These are phyloP conservation scores for Kryptolebias marmoratus DNA, from an alignment of 2,113 vertebrate species.

Conservation along the genomic window DNA sequence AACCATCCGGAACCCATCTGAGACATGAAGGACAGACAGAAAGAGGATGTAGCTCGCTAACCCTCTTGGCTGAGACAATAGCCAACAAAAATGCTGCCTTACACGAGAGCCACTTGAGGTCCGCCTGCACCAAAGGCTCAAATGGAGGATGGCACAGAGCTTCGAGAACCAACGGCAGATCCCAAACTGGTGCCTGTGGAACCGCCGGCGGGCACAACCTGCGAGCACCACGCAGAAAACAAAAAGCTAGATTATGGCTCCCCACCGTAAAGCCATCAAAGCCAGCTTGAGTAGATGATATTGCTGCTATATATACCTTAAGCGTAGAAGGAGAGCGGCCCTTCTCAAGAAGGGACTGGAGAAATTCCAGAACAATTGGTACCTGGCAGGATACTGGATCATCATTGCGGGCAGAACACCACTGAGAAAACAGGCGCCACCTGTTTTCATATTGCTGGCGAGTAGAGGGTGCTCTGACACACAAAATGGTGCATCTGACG, in stretches of 20 bases:
- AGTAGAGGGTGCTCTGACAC: too few relatives aligned
- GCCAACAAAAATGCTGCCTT: too few relatives aligned
- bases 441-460: not conserved
- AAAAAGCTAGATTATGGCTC: not conserved
- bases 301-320: not conserved
- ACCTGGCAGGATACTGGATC: not conserved
- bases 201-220: not conserved
- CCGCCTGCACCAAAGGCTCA: not conserved
- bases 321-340: not conserved
- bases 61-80: too few relatives aligned
- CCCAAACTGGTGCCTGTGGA: not conserved
- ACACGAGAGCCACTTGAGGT: too few relatives aligned
- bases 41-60: too few relatives aligned
- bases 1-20: not conserved
- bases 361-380: not conserved
- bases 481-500: not conserved
- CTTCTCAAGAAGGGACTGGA: not conserved
- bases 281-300: not conserved
- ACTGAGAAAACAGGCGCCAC: not conserved
- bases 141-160: not conserved
- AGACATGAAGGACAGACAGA: not conserved
- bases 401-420: not conserved
- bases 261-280: not conserved
- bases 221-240: not conserved
- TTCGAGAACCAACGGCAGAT: not conserved